phyloP scores from a whole-genome alignment of 2,888 invertebrate genomes.

The Heliconius erato region DNA sequence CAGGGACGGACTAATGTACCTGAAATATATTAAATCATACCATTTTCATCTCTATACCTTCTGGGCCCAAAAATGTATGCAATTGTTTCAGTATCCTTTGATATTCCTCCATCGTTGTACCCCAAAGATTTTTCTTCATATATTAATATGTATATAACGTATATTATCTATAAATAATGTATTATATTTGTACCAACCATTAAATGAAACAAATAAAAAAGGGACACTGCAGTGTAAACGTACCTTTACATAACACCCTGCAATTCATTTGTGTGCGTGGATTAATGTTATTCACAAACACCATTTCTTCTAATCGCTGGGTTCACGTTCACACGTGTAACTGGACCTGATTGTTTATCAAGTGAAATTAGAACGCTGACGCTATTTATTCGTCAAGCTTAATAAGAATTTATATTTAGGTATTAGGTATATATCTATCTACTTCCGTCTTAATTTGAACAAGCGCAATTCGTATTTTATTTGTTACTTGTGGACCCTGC shows the following conservation, averaged over 20 bases:
- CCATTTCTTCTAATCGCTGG: slow-evolving; percentile 26
- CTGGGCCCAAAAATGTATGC: too few species aligned
- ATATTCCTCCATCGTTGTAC: too few species aligned
- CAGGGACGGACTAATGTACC: too few species aligned
- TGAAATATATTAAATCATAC: too few species aligned
- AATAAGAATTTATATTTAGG: background rate
- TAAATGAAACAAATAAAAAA: background rate
- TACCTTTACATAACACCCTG: background rate
- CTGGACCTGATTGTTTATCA: slow-evolving; percentile 26
- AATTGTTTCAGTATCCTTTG: too few species aligned
- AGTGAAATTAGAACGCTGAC: slow-evolving; percentile 31
- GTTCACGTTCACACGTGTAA: slow-evolving; percentile 29
- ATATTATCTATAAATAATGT: too few species aligned
- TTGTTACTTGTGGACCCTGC: background rate
- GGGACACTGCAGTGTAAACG: background rate
- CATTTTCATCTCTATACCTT: too few species aligned
- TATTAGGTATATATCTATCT: background rate
- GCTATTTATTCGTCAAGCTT: slow-evolving; percentile 1
- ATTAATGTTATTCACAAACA: slow-evolving; percentile 20
- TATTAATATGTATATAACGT: too few species aligned
- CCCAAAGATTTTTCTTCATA: too few species aligned
- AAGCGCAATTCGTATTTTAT: background rate
- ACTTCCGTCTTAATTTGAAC: background rate
- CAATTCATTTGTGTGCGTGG: slow-evolving; percentile 14
- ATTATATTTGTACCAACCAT: too few species aligned